phyloP scores from a whole-genome alignment of 2,888 invertebrate genomes.

The Agriotes lineatus region DNA sequence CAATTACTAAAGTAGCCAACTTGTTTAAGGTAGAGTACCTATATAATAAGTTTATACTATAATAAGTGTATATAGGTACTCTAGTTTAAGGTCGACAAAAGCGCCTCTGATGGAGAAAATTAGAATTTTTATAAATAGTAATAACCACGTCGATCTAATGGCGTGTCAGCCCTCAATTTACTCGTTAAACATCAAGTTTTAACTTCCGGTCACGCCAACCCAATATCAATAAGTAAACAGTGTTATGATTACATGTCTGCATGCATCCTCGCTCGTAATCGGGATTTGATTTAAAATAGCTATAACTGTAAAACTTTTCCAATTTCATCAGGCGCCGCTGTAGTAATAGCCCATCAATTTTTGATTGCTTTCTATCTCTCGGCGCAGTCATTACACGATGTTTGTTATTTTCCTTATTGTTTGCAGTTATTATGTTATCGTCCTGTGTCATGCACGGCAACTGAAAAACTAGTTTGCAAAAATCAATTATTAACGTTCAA shows the following conservation, averaged over 20 bases:
- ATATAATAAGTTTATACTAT: too few species aligned
- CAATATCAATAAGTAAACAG: conserved; percentile 49
- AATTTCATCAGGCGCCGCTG: conserved; percentile 59
- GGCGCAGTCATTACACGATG: conserved; percentile 37
- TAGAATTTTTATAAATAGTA: conserved; percentile 36
- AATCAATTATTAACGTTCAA: neutral
- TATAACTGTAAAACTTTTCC: conserved; percentile 64
- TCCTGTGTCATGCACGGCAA: conserved; percentile 29
- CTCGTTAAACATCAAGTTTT: conserved; percentile 53
- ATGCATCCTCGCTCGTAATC: conserved; percentile 50
- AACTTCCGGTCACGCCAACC: conserved; percentile 52
- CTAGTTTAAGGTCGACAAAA: too few species aligned
- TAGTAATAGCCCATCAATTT: conserved; percentile 59
- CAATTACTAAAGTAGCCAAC: too few species aligned
- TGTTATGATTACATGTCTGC: conserved; percentile 52
- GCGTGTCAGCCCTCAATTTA: conserved; percentile 52
- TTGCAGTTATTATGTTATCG: conserved; percentile 41
- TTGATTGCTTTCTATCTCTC: conserved; percentile 55
- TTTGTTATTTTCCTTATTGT: conserved; percentile 36
- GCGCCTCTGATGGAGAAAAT: conserved; percentile 17
- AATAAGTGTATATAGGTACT: too few species aligned
- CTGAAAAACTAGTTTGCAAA: neutral
- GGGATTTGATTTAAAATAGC: conserved; percentile 57
- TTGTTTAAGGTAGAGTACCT: too few species aligned
- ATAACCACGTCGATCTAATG: conserved; percentile 40